Percentiles rank a stretch among this genome's conserved stretches.
Conservation (phyloP, 2,113 vertebrate species). For the Pygathrix nemaeus region DNA sequence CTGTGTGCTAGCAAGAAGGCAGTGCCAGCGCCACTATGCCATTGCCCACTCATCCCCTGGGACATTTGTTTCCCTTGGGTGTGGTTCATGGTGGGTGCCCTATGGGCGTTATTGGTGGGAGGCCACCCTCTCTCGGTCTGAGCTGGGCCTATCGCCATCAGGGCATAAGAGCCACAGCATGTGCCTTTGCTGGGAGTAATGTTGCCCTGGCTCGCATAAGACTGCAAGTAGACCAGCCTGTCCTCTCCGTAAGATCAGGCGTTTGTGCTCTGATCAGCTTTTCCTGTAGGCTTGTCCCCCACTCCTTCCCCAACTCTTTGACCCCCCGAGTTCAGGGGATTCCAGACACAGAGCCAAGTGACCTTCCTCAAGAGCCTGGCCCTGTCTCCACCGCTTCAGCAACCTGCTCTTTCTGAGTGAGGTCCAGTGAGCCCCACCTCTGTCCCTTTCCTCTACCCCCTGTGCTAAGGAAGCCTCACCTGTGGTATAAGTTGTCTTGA, state of each 20-base stretch:
- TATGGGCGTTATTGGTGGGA: background rate
- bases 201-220: background rate
- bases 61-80: background rate
- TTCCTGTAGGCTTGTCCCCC: background rate
- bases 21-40: background rate
- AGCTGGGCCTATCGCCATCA: background rate
- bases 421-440: background rate
- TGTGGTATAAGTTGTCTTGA: background rate
- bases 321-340: background rate
- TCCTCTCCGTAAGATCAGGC: background rate
- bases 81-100: background rate
- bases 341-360: background rate
- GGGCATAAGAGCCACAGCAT: background rate
- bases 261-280: background rate
- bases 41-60: fast-evolving
- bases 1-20: background rate
- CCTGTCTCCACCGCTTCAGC: background rate
- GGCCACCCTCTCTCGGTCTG: background rate
- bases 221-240: background rate
- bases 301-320: too few relatives aligned
- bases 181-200: fast-evolving
- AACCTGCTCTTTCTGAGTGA: background rate
- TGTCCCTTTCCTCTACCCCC: background rate
- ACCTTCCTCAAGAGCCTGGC: background rate
- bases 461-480: background rate